Evolutionary conservation across 2,113 vertebrate genomes (phyloP), one percentile per base, ranked within the genome.

Genomic region (Oceanites oceanicus): DNA sequence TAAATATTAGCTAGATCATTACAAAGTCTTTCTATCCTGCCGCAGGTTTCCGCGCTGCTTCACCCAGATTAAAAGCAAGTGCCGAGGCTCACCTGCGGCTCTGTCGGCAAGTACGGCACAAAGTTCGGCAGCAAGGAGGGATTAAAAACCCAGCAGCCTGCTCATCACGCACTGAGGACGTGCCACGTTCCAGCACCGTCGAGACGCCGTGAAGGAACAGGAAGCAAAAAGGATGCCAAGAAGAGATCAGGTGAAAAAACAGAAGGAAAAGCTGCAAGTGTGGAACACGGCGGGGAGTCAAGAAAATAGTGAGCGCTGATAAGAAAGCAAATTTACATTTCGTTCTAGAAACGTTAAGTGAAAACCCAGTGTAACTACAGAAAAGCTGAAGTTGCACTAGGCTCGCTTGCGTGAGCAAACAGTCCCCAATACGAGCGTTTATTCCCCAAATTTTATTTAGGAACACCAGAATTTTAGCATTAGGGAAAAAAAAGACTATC

Each of bases 361-460:
- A 56, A 56, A 71, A 44, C 7, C 58, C 70, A 49, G 10, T 2
- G 0, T 10, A 13, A 38, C 26, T 13, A 17, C 16, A 15, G 61
- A 27, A 30, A 36, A 65, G 23, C 38, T 59, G 7, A 22, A 44
- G 50, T 4, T 21, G 22, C 27, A 10, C 32, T 1, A n/a, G 40
- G 34, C 26, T 22, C 27, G 6, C 4, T 5, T 8, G 7, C 44
- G 5, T 0, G 15, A n/a, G 45, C 22, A 47, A 73, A 25, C 0
- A 22, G 19, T 6, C 10, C 49, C 27, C 10, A n/a, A 17, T 9
- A 6, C 0, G 1, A 50, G 29, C 0, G 3, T 26, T 67, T 32
- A 44, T 13, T 25, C 34, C 49, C 34, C 23, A 38, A 4, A 42
- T 62, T 44, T 47, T 42, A 38, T 15, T 13, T 20, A 34, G 49